Evolutionary conservation across 2,888 invertebrate species (phyloP).

Genomic region (Cryptocheilus praepositus): DNA sequence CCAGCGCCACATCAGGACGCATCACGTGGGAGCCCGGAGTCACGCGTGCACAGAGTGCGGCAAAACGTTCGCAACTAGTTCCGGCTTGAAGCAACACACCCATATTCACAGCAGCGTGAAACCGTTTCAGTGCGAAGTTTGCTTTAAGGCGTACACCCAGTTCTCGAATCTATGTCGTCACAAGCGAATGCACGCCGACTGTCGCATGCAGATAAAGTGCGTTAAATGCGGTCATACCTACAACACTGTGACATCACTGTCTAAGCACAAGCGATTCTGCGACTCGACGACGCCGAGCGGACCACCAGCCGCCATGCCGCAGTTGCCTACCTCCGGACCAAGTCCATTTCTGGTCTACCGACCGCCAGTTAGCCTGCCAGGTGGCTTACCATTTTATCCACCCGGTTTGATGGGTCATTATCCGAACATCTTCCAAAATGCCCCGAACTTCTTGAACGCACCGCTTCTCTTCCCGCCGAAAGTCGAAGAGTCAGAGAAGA

Average conservation of each 20-base stretch:
- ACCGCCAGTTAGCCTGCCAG: constrained; percentile 76
- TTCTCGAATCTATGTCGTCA: constrained; percentile 99
- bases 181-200: constrained; percentile 98
- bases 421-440: constrained; percentile 77
- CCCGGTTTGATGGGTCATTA: constrained; percentile 80
- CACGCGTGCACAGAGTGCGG: constrained; percentile 99
- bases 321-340: constrained; percentile 61
- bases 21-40: constrained; percentile 95
- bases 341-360: constrained; percentile 84
- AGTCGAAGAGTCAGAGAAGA: constrained; percentile 77
- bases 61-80: constrained; percentile 98
- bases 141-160: constrained; percentile 98
- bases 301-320: constrained; percentile 66
- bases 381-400: constrained; percentile 79
- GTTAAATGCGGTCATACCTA: constrained; percentile 95
- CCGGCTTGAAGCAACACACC: constrained; percentile 98
- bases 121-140: constrained; percentile 97
- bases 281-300: constrained; percentile 83
- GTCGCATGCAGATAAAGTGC: constrained; percentile 95
- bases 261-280: constrained; percentile 97
- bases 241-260: constrained; percentile 91
- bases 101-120: constrained; percentile 99
- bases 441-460: constrained; percentile 79
- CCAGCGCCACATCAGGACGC: constrained; percentile 96
- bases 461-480: constrained; percentile 82